These are phyloP conservation scores for Corythaixoides concolor DNA, from an alignment of 2,113 vertebrate genomes.

Conservation along the genomic window DNA sequence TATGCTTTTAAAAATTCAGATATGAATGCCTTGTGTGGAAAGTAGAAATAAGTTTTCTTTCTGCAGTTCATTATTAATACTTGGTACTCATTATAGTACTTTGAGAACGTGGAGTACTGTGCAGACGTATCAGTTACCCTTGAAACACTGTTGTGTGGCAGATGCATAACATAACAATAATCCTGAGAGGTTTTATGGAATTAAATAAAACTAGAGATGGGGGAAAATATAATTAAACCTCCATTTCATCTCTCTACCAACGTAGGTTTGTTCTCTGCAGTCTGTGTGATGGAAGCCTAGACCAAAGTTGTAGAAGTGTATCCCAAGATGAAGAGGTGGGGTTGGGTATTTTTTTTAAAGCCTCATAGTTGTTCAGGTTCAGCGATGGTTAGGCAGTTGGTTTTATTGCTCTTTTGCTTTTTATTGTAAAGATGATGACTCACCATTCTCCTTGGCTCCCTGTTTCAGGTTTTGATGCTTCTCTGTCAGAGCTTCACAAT, in stretches of 20 bases:
- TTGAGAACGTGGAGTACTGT: neutral
- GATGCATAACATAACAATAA: neutral
- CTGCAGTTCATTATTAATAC: neutral
- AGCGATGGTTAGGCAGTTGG: neutral
- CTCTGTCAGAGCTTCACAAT: neutral
- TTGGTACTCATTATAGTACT: neutral
- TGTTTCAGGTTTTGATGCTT: neutral
- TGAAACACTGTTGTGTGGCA: neutral
- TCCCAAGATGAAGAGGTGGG: neutral
- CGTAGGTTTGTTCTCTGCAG: neutral
- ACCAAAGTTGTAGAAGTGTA: neutral
- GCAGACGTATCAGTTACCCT: neutral
- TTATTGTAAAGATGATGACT: neutral
- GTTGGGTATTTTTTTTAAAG: neutral
- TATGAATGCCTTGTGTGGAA: neutral
- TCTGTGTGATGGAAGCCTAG: neutral
- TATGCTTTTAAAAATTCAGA: neutral
- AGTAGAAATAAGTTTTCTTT: neutral
- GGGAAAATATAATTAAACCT: neutral
- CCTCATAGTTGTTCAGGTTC: neutral
- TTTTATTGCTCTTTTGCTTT: neutral
- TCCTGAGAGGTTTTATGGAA: constrained; percentile 1
- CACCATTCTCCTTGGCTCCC: neutral
- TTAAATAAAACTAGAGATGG: neutral
- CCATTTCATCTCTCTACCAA: neutral